Conservation (phyloP, 2,113 vertebrate species). For the Noctilio leporinus region DNA sequence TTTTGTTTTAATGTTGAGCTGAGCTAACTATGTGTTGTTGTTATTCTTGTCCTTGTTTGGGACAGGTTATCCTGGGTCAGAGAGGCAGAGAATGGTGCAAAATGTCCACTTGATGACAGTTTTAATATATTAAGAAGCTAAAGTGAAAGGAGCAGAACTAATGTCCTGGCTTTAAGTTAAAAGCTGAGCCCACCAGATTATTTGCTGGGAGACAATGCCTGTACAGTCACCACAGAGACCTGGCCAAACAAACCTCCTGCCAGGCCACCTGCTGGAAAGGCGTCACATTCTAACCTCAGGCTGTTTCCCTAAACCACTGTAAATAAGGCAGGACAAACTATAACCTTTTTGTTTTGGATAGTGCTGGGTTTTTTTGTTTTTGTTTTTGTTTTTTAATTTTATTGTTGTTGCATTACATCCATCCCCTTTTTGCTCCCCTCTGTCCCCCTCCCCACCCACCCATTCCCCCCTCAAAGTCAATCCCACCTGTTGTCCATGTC, state of each 20-base stretch:
- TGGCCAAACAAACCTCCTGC: conserved; percentile 1
- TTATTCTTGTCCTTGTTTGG: background rate
- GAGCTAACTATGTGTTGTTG: background rate
- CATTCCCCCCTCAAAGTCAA: too few species aligned
- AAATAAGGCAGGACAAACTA: background rate
- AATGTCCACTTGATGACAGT: background rate
- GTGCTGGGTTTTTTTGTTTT: too few species aligned
- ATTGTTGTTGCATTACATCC: too few species aligned
- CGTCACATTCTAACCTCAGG: background rate
- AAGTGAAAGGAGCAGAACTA: conserved; percentile 7
- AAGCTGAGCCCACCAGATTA: background rate
- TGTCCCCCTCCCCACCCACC: too few species aligned
- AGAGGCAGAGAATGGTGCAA: background rate
- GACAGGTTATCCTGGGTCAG: background rate
- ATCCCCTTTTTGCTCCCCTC: too few species aligned
- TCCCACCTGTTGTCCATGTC: too few species aligned
- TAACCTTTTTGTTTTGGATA: background rate
- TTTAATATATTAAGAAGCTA: background rate
- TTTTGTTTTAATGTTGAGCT: background rate
- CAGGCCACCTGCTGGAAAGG: background rate
- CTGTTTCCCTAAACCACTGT: background rate
- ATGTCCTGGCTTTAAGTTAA: background rate
- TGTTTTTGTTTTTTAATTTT: too few species aligned
- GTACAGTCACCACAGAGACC: background rate
- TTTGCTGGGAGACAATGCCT: conserved; percentile 6